Conservation (phyloP, 2,888 invertebrate genomes). For the Conchocele bisecta region DNA sequence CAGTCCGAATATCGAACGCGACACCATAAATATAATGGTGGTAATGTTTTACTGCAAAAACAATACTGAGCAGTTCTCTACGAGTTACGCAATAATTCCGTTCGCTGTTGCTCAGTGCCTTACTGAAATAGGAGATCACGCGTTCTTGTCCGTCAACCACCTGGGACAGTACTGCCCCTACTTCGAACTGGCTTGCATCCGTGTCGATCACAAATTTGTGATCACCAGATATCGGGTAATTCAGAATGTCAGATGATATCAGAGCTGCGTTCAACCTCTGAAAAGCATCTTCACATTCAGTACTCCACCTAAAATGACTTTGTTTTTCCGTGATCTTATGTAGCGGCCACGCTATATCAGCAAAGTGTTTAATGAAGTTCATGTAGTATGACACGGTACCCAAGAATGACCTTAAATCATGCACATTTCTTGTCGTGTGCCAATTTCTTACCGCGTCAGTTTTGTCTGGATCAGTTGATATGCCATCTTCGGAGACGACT, state of each 20-base stretch:
- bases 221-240: no score
- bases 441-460: conserved; percentile 28
- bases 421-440: neutral
- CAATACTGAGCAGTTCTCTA: neutral
- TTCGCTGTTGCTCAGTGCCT: neutral
- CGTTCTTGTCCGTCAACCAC: neutral
- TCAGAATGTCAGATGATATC: neutral
- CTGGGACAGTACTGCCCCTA: conserved; percentile 3
- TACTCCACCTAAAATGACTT: neutral
- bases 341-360: neutral
- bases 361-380: neutral
- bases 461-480: conserved; percentile 35
- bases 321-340: neutral
- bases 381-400: neutral
- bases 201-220: neutral
- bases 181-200: neutral
- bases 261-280: neutral
- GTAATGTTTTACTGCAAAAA: neutral
- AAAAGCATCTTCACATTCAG: neutral
- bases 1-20: neutral
- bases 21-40: neutral
- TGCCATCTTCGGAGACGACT: conserved; percentile 44
- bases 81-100: neutral
- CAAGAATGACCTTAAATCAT: neutral
- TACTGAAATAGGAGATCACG: conserved; percentile 7